These are phyloP conservation scores for Monomorium pharaonis DNA, from an alignment of 1,140 invertebrate species.

Conservation along the genomic window DNA sequence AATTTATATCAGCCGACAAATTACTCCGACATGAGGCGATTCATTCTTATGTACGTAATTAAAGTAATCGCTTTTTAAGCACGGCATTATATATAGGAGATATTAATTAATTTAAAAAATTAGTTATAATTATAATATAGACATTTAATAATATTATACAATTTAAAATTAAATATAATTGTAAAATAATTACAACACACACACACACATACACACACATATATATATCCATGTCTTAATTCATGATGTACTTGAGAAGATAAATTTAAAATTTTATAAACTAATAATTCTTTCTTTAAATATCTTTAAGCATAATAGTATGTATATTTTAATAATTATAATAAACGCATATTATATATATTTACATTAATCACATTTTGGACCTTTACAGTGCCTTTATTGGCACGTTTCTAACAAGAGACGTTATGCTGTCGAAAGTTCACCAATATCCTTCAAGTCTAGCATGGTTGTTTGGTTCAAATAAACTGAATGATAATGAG, in stretches of 20 bases:
- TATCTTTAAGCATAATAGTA: neutral
- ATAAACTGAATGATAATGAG: neutral
- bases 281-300: neutral
- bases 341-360: neutral
- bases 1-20: neutral
- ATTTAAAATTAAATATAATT: neutral
- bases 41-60: conserved; percentile 23
- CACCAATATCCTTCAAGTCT: neutral
- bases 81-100: neutral
- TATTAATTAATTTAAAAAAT: neutral
- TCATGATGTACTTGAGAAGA: neutral
- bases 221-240: neutral
- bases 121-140: neutral
- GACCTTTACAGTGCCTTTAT: conserved; percentile 25
- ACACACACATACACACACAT: neutral
- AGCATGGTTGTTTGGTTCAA: neutral
- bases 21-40: neutral
- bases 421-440: neutral
- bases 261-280: neutral
- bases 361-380: neutral
- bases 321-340: neutral
- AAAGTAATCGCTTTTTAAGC: neutral
- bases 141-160: neutral
- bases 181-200: neutral
- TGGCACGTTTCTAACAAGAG: neutral